A percentile compares a stretch with the other conserved stretches of the same genome.
These are phyloP conservation scores for Rhabditoides inermis DNA, from an alignment of 2,888 invertebrate species.

Conservation along the genomic window DNA sequence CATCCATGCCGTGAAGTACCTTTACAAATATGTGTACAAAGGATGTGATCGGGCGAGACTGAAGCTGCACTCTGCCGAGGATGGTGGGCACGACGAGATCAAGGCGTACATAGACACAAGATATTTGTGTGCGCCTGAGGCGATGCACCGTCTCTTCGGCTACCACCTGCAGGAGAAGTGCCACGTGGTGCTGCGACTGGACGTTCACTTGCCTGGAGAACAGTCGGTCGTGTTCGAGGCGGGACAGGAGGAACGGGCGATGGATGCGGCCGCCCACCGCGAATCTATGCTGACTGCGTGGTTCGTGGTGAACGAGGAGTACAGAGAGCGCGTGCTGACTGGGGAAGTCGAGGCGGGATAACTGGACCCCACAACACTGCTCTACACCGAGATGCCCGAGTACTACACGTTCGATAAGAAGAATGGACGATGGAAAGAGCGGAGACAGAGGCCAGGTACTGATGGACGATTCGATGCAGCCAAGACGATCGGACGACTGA, in stretches of 20 bases:
- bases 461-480: not conserved
- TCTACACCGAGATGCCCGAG: slow-evolving; percentile 11
- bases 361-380: no score
- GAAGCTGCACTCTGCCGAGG: not conserved
- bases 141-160: slow-evolving; percentile 13
- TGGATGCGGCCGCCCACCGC: no score
- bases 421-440: slow-evolving; percentile 3
- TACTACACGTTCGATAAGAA: slow-evolving; percentile 11
- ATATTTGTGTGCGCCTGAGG: slow-evolving; percentile 22
- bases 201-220: slow-evolving; percentile 16
- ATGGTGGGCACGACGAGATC: slow-evolving; percentile 11
- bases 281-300: slow-evolving; percentile 12
- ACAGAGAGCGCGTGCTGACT: slow-evolving; percentile 4
- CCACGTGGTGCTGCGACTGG: slow-evolving; percentile 10
- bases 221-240: slow-evolving; percentile 11
- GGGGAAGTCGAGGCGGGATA: not conserved
- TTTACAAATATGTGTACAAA: slow-evolving; percentile 34
- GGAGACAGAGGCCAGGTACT: no score
- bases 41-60: slow-evolving; percentile 24
- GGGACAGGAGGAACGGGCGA: no score
- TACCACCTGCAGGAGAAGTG: slow-evolving; percentile 13
- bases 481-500: slow-evolving; percentile 16
- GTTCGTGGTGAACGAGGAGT: slow-evolving; percentile 12
- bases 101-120: slow-evolving; percentile 10
- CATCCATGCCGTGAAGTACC: slow-evolving; percentile 24